phyloP scores from a whole-genome alignment of 2,797 vertebrate species.

The Hypotaenidia philippensis region DNA sequence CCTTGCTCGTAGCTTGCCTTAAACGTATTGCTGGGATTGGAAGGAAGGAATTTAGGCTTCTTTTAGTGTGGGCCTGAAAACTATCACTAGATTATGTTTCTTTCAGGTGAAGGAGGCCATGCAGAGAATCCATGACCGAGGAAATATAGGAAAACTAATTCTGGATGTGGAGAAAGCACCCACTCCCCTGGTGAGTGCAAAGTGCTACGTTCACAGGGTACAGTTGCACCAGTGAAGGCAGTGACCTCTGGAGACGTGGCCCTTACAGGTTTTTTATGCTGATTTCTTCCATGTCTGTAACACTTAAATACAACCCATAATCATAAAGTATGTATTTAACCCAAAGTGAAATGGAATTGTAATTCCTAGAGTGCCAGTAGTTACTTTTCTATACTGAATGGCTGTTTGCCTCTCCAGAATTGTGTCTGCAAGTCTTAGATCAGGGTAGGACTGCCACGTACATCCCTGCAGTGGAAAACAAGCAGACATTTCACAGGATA shows the following conservation, averaged over 20 bases:
- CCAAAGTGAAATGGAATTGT: neutral
- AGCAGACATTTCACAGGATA: neutral
- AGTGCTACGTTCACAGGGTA: neutral
- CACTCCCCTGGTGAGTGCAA: slow-evolving; percentile 90
- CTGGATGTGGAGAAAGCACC: slow-evolving; percentile 97
- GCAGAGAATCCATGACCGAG: slow-evolving; percentile 99
- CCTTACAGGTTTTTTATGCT: neutral
- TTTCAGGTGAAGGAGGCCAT: slow-evolving; percentile 98
- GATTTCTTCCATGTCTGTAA: neutral
- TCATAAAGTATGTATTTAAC: neutral
- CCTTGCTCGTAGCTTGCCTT: neutral
- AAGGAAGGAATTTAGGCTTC: neutral
- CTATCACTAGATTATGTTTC: neutral
- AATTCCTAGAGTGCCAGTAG: neutral
- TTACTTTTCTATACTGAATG: neutral
- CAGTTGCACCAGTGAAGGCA: neutral
- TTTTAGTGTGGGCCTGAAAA: neutral
- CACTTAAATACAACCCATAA: neutral
- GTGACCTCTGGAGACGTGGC: neutral
- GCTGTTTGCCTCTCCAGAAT: neutral
- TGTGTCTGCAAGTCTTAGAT: neutral
- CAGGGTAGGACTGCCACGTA: neutral
- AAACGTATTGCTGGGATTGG: neutral
- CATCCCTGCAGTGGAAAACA: neutral
- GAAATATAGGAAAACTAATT: slow-evolving; percentile 97